A percentile compares a stretch with the other conserved stretches of the same genome.
Evolutionary conservation across 2,888 invertebrate species (phyloP).

Genomic region (Drosophila mimica): DNA sequence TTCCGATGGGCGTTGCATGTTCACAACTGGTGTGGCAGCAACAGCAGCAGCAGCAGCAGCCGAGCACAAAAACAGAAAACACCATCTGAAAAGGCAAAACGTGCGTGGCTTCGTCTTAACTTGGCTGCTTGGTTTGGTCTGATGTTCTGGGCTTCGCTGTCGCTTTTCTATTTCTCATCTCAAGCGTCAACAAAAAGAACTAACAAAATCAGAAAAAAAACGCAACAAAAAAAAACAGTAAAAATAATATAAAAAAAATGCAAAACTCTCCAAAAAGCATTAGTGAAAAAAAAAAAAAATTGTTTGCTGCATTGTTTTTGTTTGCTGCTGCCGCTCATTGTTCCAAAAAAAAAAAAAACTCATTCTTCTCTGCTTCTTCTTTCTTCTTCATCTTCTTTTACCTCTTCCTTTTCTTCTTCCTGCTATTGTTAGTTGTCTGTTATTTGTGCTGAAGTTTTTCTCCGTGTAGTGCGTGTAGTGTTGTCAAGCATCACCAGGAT

Average conservation of each 20-base stretch:
- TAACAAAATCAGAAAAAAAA: constrained; percentile 20
- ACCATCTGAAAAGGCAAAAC: neutral
- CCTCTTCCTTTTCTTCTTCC: neutral
- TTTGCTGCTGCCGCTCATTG: constrained; percentile 44
- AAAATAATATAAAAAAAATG: constrained; percentile 18
- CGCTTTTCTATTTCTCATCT: constrained; percentile 34
- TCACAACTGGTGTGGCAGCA: neutral
- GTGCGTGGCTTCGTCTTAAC: constrained; percentile 1
- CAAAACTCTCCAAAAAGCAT: constrained; percentile 25
- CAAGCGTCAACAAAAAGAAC: constrained; percentile 38
- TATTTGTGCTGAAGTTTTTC: constrained; percentile 3
- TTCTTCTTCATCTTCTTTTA: too few relatives aligned
- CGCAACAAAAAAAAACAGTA: constrained; percentile 25
- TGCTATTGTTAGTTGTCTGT: neutral
- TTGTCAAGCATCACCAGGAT: constrained; percentile 9
- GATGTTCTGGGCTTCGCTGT: neutral
- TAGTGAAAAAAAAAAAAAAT: constrained; percentile 38
- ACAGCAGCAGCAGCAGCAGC: neutral
- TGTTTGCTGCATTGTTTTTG: constrained; percentile 61
- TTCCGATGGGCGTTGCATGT: neutral
- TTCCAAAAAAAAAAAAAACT: constrained; percentile 28
- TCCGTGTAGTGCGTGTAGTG: constrained; percentile 10
- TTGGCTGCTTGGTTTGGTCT: neutral
- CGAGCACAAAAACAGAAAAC: neutral
- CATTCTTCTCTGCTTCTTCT: neutral